Evolutionary conservation across 2,888 invertebrate species (phyloP).

Genomic region (Cryptus armator): DNA sequence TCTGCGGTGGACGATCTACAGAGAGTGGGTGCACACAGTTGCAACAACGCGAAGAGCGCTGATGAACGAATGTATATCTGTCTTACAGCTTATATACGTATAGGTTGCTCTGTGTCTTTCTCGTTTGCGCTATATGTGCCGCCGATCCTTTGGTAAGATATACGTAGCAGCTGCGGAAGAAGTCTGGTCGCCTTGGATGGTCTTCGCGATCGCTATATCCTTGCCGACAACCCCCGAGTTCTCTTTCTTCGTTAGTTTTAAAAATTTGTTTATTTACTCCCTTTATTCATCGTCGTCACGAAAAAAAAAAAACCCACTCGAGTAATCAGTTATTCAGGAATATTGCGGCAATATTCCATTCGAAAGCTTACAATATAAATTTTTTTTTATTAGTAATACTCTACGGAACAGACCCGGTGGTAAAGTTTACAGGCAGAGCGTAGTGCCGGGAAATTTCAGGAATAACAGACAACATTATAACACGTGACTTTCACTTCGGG

Average conservation of each 20-base stretch:
- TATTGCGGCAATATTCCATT: conserved; percentile 26
- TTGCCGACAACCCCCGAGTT: conserved; percentile 13
- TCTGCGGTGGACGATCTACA: conserved; percentile 6
- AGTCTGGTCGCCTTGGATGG: conserved; percentile 49
- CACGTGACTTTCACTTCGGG: conserved; percentile 54
- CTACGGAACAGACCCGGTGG: not conserved
- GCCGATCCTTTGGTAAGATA: conserved; percentile 80
- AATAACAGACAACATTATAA: conserved; percentile 45
- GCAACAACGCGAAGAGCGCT: conserved; percentile 45
- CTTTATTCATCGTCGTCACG: conserved; percentile 27
- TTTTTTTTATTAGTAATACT: not conserved
- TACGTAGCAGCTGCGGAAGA: conserved; percentile 77
- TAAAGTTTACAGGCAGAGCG: not conserved
- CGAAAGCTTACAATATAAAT: conserved; percentile 1
- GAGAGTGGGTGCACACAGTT: conserved; percentile 34
- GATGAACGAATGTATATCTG: conserved; percentile 42
- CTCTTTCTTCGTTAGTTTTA: conserved; percentile 32
- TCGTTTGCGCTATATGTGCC: conserved; percentile 69
- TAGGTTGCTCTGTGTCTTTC: conserved; percentile 39
- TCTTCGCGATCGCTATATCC: conserved; percentile 67
- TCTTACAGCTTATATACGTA: conserved; percentile 2
- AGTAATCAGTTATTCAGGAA: not conserved
- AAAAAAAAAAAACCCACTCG: conserved; percentile 1
- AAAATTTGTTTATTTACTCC: not conserved
- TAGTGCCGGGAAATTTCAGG: conserved; percentile 12